Conservation (phyloP, 2,113 vertebrate genomes). For the Podocnemis expansa region DNA sequence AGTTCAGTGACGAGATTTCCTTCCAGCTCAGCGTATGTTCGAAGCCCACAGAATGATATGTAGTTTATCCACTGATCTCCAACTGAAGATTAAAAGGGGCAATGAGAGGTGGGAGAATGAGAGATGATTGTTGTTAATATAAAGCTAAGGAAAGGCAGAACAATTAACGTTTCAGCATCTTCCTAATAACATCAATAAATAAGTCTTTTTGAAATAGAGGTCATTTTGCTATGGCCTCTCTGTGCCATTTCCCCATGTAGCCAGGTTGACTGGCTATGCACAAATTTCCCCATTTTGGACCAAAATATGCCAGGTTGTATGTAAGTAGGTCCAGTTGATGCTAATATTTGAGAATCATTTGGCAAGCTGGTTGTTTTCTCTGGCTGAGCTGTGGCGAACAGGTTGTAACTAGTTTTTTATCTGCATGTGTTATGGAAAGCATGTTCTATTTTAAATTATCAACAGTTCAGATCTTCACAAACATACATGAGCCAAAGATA, state of each 20-base stretch:
- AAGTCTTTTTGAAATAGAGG: background rate
- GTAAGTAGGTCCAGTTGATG: background rate
- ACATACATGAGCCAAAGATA: background rate
- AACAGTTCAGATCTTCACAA: background rate
- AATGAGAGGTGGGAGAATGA: background rate
- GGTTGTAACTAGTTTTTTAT: slow-evolving; percentile 14
- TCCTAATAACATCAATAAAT: background rate
- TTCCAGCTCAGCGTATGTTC: slow-evolving; percentile 92
- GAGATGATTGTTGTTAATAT: background rate
- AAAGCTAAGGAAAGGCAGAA: background rate
- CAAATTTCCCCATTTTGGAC: background rate
- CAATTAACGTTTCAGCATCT: background rate
- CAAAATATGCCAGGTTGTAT: background rate
- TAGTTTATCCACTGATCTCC: slow-evolving; percentile 96
- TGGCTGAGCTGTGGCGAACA: background rate
- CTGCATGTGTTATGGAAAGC: background rate
- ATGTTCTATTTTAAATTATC: background rate
- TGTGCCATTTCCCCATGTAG: background rate
- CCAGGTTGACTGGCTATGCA: background rate
- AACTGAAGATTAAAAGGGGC: slow-evolving; percentile 78
- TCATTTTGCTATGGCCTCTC: background rate
- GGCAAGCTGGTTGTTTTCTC: accelerated
- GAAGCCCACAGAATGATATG: slow-evolving; percentile 92
- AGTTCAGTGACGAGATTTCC: slow-evolving; percentile 92
- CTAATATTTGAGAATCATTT: background rate